Percentiles rank a stretch among this genome's conserved stretches.
phyloP scores from a whole-genome alignment of 1,140 invertebrate species.

The Papilio polyxenes region DNA sequence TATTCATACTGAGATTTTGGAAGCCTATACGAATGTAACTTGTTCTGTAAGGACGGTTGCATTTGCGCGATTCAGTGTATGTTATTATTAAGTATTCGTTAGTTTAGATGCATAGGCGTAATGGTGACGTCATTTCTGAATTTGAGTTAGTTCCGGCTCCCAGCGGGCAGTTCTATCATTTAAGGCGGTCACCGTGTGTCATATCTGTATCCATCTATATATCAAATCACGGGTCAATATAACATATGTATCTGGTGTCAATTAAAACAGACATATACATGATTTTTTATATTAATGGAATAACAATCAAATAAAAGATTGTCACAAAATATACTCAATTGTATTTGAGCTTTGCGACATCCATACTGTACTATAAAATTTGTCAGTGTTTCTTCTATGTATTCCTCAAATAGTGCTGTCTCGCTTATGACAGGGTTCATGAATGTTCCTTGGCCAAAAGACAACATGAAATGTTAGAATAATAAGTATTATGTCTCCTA shows the following conservation, averaged over 20 bases:
- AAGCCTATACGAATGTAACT: not conserved
- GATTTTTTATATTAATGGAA: slow-evolving; percentile 18
- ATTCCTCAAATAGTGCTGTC: slow-evolving; percentile 16
- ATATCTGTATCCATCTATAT: slow-evolving; percentile 18
- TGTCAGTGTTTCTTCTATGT: not conserved
- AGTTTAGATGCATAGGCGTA: slow-evolving; percentile 67
- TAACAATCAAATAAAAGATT: not conserved
- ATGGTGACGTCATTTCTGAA: slow-evolving; percentile 76
- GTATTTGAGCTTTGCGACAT: not conserved
- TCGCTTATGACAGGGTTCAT: not conserved
- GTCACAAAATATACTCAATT: not conserved
- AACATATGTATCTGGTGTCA: not conserved
- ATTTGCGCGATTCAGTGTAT: slow-evolving; percentile 62
- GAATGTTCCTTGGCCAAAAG: not conserved
- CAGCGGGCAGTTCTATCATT: slow-evolving; percentile 58
- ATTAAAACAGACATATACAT: not conserved
- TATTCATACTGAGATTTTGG: not conserved
- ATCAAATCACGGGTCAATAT: slow-evolving; percentile 30
- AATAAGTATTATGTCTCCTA: slow-evolving; percentile 4
- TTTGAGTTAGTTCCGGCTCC: slow-evolving; percentile 76
- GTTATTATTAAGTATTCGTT: slow-evolving; percentile 75
- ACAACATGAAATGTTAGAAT: slow-evolving; percentile 18
- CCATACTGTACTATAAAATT: not conserved
- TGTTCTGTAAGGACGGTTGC: slow-evolving; percentile 46
- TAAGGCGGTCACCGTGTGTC: slow-evolving; percentile 40